Conservation (phyloP, 2,888 invertebrate species). For the Ophraella communa region DNA sequence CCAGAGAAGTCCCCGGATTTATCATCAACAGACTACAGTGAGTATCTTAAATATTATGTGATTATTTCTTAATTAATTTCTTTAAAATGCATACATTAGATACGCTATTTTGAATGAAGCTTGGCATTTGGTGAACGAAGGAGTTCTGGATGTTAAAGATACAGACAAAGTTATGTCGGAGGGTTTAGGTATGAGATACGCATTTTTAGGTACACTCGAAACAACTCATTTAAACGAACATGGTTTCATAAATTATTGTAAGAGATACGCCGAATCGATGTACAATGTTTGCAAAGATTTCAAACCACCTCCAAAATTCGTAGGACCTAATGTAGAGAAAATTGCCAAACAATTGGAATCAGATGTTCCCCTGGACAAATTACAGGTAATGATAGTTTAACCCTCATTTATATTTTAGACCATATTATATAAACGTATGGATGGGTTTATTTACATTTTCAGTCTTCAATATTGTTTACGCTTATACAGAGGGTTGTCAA, state of each 20-base stretch:
- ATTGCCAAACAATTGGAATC: conserved; percentile 76
- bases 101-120: conserved; percentile 93
- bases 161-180: conserved; percentile 93
- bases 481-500: too few species aligned
- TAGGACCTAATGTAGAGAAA: conserved; percentile 69
- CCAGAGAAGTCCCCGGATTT: conserved; percentile 90
- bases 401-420: too few species aligned
- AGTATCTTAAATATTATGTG: too few species aligned
- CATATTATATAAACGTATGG: too few species aligned
- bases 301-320: conserved; percentile 77
- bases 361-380: conserved; percentile 75
- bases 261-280: conserved; percentile 68
- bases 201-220: conserved; percentile 93
- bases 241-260: conserved; percentile 73
- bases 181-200: conserved; percentile 94
- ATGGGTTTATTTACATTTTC: too few species aligned
- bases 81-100: too few species aligned
- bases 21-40: conserved; percentile 92
- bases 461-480: too few species aligned
- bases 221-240: conserved; percentile 95
- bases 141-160: conserved; percentile 85
- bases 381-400: conserved; percentile 52
- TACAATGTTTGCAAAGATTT: conserved; percentile 73
- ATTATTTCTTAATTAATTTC: too few species aligned
- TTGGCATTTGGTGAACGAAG: conserved; percentile 85